These are phyloP conservation scores for Ophiodon elongatus DNA, from an alignment of 2,113 vertebrate species.

Conservation along the genomic window DNA sequence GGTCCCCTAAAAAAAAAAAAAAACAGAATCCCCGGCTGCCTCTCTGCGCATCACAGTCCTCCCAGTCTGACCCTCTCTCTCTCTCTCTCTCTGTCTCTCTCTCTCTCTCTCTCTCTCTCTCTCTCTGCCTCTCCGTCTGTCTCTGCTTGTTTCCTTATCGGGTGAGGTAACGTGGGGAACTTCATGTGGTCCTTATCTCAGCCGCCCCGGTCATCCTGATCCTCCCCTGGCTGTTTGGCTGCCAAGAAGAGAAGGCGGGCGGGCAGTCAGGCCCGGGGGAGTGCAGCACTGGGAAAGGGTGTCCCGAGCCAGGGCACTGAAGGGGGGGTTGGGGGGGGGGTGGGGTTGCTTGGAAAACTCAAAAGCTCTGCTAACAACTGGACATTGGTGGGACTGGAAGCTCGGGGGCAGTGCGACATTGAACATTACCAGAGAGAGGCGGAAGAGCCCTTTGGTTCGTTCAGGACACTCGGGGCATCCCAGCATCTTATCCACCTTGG, in stretches of 20 bases:
- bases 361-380: slow-evolving; percentile 61
- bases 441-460: slow-evolving; percentile 13
- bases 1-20: slow-evolving; percentile 16
- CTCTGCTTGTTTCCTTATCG: slow-evolving; percentile 78
- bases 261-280: slow-evolving; percentile 73
- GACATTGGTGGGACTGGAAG: slow-evolving; percentile 29
- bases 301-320: slow-evolving; percentile 64
- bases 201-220: slow-evolving; percentile 69
- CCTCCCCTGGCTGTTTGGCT: slow-evolving; percentile 76
- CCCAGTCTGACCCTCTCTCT: slow-evolving; percentile 35
- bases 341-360: slow-evolving; percentile 77
- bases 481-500: not conserved
- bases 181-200: slow-evolving; percentile 83
- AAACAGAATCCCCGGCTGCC: not conserved
- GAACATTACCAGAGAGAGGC: slow-evolving; percentile 18
- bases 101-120: slow-evolving; percentile 44
- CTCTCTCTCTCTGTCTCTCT: slow-evolving; percentile 21
- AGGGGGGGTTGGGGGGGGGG: slow-evolving; percentile 60
- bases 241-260: slow-evolving; percentile 78
- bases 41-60: slow-evolving; percentile 47
- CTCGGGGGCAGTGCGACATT: slow-evolving; percentile 65
- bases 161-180: slow-evolving; percentile 85
- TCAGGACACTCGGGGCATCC: not conserved
- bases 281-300: slow-evolving; percentile 58
- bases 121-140: slow-evolving; percentile 28